phyloP scores from a whole-genome alignment of 2,797 vertebrate genomes.

The Varecia variegata region DNA sequence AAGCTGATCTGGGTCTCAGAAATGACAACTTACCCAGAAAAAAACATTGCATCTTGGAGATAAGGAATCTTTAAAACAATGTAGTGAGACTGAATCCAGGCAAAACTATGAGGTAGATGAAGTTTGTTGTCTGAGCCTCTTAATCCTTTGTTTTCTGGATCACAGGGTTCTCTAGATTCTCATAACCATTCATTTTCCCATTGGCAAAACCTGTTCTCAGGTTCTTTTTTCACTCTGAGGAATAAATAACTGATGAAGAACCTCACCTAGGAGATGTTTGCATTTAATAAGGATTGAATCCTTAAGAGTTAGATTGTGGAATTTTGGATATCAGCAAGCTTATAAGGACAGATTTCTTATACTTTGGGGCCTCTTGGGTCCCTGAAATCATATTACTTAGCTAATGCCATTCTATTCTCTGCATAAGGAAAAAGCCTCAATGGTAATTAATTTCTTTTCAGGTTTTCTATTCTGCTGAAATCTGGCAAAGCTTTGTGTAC shows the following conservation, averaged over 20 bases:
- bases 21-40: neutral
- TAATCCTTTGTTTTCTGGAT: neutral
- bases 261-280: neutral
- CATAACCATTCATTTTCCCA: neutral
- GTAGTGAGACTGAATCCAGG: neutral
- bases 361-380: neutral
- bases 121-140: neutral
- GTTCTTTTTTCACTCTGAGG: slow-evolving; percentile 23
- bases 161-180: neutral
- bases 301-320: neutral
- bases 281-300: neutral
- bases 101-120: neutral
- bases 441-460: neutral
- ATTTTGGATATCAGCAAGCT: neutral
- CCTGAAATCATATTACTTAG: neutral
- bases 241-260: neutral
- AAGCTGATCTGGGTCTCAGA: neutral
- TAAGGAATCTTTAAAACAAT: neutral
- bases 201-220: neutral
- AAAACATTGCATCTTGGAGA: neutral
- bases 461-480: neutral
- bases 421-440: neutral
- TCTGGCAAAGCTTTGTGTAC: neutral
- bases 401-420: neutral
- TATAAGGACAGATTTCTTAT: neutral